Percentiles rank a stretch among this genome's conserved stretches.
These are phyloP conservation scores for Ophion obscuratus DNA, from an alignment of 2,888 invertebrate species.

Conservation along the genomic window DNA sequence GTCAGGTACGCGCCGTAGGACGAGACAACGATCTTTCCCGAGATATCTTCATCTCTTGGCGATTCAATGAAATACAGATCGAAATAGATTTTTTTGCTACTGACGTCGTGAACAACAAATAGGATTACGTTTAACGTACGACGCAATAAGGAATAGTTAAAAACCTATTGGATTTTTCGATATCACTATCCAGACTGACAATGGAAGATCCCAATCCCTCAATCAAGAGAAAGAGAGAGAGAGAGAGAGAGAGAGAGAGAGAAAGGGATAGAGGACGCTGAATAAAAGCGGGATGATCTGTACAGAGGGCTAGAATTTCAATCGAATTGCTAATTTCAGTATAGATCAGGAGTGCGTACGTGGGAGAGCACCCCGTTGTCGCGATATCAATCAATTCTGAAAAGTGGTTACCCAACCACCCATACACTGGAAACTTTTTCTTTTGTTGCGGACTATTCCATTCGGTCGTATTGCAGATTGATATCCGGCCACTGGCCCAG, in stretches of 20 bases:
- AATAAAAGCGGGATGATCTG: constrained; percentile 54
- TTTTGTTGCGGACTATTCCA: constrained; percentile 70
- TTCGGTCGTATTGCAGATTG: constrained; percentile 58
- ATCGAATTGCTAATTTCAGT: constrained; percentile 74
- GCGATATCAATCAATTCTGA: constrained; percentile 74
- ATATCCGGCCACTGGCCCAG: constrained; percentile 54
- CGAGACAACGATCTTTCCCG: too few species aligned
- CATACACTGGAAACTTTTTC: constrained; percentile 59
- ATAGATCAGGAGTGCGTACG: constrained; percentile 30
- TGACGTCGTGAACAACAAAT: not conserved
- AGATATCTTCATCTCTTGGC: too few species aligned
- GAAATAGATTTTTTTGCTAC: not conserved
- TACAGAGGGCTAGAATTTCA: constrained; percentile 64
- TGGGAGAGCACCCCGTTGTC: constrained; percentile 55
- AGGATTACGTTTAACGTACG: constrained; percentile 11
- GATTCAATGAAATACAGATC: not conserved
- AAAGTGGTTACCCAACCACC: constrained; percentile 68
- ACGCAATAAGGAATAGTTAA: constrained; percentile 8
- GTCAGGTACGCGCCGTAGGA: too few species aligned
- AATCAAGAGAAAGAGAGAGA: not conserved
- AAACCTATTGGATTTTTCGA: constrained; percentile 25
- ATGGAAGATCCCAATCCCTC: not conserved
- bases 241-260: not conserved
- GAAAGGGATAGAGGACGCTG: not conserved
- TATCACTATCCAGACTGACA: constrained; percentile 20